Percentiles rank a stretch among this genome's conserved stretches.
Evolutionary conservation across 1,140 invertebrate species (phyloP).

Genomic region (Aricia agestis): DNA sequence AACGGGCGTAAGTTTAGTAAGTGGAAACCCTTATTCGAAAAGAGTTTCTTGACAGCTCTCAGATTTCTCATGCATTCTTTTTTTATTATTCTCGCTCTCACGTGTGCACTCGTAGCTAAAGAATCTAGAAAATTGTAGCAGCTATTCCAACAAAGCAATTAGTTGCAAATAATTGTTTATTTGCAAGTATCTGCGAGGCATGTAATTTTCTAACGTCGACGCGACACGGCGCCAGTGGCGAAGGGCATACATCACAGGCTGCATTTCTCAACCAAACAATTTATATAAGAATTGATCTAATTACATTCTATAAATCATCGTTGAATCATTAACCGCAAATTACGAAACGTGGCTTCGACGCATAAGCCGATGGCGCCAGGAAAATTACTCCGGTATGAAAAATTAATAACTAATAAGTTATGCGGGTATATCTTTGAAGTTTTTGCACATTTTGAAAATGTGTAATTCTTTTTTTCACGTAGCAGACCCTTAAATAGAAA

Average conservation of each 20-base stretch:
- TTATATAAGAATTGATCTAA: conserved; percentile 66
- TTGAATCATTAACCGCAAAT: conserved; percentile 12
- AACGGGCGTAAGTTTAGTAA: no score
- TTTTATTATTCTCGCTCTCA: no score
- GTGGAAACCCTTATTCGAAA: no score
- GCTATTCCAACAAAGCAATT: conserved; percentile 1
- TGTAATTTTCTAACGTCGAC: conserved; percentile 67
- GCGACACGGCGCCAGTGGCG: conserved; percentile 60
- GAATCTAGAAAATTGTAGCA: conserved; percentile 21
- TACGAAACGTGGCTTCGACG: not conserved
- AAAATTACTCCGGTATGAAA: not conserved
- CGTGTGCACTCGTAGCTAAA: not conserved
- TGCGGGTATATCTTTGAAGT: no score
- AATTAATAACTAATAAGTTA: not conserved
- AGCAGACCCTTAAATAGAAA: no score
- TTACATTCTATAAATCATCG: conserved; percentile 55
- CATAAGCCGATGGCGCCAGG: not conserved
- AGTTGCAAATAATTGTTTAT: conserved; percentile 59
- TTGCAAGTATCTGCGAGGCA: conserved; percentile 55
- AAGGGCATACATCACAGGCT: conserved; percentile 50
- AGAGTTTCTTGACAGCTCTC: no score
- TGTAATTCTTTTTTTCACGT: no score
- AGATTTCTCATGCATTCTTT: no score
- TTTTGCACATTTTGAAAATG: no score
- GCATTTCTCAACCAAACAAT: conserved; percentile 53